phyloP scores from a whole-genome alignment of 2,797 vertebrate genomes.

The Ataeniobius toweri region DNA sequence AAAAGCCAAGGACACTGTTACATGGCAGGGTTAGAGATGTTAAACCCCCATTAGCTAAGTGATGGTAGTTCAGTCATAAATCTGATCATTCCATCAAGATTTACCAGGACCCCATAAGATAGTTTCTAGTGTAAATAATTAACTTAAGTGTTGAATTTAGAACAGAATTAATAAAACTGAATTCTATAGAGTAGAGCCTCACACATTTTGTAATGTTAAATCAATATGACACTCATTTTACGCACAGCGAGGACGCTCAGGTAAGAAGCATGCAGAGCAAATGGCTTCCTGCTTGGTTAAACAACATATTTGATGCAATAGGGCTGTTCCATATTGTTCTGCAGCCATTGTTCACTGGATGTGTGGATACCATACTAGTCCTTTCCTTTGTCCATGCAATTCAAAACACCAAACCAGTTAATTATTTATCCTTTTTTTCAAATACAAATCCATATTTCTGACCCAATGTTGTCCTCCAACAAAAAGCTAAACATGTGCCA shows the following conservation, averaged over 20 bases:
- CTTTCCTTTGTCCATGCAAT: conserved; percentile 79
- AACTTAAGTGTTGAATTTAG: neutral
- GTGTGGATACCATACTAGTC: conserved; percentile 81
- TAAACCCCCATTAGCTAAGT: neutral
- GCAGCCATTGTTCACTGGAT: conserved; percentile 75
- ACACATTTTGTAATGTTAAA: neutral
- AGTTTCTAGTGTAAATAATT: neutral
- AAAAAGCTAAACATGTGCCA: conserved; percentile 82
- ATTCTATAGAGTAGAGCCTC: neutral
- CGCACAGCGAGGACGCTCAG: conserved; percentile 50
- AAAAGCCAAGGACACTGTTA: neutral
- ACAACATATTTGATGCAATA: conserved; percentile 79
- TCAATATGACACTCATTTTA: conserved; percentile 29
- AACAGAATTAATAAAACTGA: neutral
- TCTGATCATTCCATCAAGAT: neutral
- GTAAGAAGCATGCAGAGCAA: conserved; percentile 43
- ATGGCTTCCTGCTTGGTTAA: conserved; percentile 71
- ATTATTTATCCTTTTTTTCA: conserved; percentile 79
- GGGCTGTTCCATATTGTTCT: conserved; percentile 82
- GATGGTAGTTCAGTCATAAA: neutral
- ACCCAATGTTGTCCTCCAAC: conserved; percentile 78
- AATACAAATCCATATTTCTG: conserved; percentile 84
- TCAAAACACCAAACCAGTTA: conserved; percentile 81
- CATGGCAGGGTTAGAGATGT: neutral
- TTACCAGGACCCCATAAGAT: neutral